A percentile compares a stretch with the other conserved stretches of the same genome.
Conservation (phyloP, 37 sponge, comb jelly and placozoan species). For the Cliona cf. orientalis region DNA sequence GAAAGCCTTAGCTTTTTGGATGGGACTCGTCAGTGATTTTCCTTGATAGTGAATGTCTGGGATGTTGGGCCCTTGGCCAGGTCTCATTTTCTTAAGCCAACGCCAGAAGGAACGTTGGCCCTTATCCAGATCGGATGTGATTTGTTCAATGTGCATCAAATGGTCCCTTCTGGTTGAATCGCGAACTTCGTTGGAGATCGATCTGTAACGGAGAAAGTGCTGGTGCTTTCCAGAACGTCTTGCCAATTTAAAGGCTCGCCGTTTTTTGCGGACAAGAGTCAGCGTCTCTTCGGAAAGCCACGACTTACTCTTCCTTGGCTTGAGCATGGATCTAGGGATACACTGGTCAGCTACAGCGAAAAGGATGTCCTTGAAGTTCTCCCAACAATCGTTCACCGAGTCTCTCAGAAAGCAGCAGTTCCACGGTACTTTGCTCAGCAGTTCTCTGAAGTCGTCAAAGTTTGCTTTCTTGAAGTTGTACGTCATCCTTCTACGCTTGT, state of each 20-base stretch:
- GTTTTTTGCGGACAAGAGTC: conserved; percentile 7
- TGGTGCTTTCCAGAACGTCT: conserved; percentile 11
- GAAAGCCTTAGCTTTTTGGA: not conserved
- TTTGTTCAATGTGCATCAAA: not conserved
- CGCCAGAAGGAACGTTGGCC: conserved; percentile 26
- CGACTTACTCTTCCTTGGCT: not conserved
- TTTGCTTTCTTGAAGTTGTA: conserved; percentile 51
- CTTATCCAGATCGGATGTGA: conserved; percentile 15
- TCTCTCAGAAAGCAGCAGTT: conserved; percentile 1
- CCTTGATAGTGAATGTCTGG: not conserved
- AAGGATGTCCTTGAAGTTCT: conserved; percentile 25
- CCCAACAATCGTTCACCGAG: conserved; percentile 17
- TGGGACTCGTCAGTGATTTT: not conserved
- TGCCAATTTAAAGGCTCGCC: conserved; percentile 13
- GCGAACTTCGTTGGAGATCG: not conserved
- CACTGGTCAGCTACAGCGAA: not conserved
- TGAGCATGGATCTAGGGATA: not conserved
- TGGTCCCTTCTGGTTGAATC: not conserved
- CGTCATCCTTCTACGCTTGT: not conserved
- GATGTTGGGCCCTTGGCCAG: not conserved
- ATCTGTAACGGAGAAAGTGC: conserved; percentile 4
- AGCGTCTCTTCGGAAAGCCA: not conserved
- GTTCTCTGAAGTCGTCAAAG: conserved; percentile 10
- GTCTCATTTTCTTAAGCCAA: conserved; percentile 15
- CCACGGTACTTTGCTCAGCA: conserved; percentile 24